Conservation (phyloP, 1,140 invertebrate species). For the Anastatus disparis region DNA sequence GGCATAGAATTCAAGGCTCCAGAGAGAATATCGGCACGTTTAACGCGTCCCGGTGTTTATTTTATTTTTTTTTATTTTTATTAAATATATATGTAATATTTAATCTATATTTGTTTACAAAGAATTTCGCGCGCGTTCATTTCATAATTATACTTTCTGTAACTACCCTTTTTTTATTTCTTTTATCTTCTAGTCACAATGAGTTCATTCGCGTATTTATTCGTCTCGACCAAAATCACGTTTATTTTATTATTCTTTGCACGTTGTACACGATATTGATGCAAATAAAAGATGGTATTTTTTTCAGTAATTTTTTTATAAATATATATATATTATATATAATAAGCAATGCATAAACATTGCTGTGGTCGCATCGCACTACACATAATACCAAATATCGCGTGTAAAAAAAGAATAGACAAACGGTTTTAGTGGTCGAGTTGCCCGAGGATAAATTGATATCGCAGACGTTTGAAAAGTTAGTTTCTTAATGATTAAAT, state of each 20-base stretch:
- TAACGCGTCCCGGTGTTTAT: constrained; percentile 6
- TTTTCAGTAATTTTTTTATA: background rate
- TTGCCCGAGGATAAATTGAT: constrained; percentile 11
- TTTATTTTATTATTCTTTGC: constrained; percentile 15
- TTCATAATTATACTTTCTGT: background rate
- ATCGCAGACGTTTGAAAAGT: background rate
- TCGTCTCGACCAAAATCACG: background rate
- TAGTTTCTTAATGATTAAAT: background rate
- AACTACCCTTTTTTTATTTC: background rate
- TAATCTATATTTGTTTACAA: constrained; percentile 25
- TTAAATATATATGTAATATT: constrained; percentile 24
- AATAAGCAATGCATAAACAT: constrained; percentile 44
- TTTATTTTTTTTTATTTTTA: background rate
- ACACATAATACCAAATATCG: constrained; percentile 31
- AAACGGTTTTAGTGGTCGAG: constrained; percentile 9
- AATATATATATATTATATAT: constrained; percentile 37
- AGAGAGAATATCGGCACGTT: constrained; percentile 45
- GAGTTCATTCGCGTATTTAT: background rate
- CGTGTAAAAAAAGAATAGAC: constrained; percentile 11
- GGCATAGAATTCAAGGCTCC: constrained; percentile 61
- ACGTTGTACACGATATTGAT: constrained; percentile 20
- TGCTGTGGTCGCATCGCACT: background rate
- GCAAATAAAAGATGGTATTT: constrained; percentile 3
- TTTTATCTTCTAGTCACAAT: background rate
- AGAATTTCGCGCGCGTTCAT: background rate